Evolutionary conservation across 1,140 invertebrate species (phyloP).

Genomic region (Panulirus ornatus): DNA sequence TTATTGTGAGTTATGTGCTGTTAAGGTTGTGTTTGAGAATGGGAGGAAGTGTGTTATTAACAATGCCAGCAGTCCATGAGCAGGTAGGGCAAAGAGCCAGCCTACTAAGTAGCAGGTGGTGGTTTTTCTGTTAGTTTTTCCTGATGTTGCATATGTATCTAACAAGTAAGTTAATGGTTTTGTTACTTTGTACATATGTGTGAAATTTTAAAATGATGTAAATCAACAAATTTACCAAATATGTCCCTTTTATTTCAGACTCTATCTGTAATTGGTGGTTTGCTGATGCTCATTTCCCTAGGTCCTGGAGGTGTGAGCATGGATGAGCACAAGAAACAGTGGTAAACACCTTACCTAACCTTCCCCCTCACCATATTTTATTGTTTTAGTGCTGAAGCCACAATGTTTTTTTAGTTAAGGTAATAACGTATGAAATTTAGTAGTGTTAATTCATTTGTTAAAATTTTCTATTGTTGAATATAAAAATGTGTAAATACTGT

Average conservation of each 20-base stretch:
- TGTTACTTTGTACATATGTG: too few relatives aligned
- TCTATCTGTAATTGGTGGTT: slow-evolving; percentile 97
- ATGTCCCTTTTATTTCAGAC: slow-evolving; percentile 85
- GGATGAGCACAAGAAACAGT: slow-evolving; percentile 99
- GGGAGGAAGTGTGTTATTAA: too few relatives aligned
- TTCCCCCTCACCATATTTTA: slow-evolving; percentile 16
- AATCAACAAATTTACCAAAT: too few relatives aligned
- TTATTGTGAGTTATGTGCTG: too few relatives aligned
- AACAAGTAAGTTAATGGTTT: too few relatives aligned
- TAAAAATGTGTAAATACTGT: not conserved
- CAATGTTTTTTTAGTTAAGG: slow-evolving; percentile 10
- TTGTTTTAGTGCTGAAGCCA: slow-evolving; percentile 44
- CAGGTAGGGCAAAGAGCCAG: too few relatives aligned
- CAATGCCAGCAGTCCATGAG: too few relatives aligned
- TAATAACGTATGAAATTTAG: not conserved
- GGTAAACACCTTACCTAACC: slow-evolving; percentile 82
- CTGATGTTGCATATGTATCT: too few relatives aligned
- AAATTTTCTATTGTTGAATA: not conserved
- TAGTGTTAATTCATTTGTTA: not conserved
- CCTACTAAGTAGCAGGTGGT: too few relatives aligned
- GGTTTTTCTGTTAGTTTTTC: too few relatives aligned
- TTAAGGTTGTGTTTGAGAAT: too few relatives aligned
- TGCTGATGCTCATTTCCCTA: slow-evolving; percentile 98
- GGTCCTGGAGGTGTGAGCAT: slow-evolving; percentile 99
- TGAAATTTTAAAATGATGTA: too few relatives aligned